A percentile compares a stretch with the other conserved stretches of the same genome.
phyloP scores from a whole-genome alignment of 2,888 invertebrate species.

The Drosophila imparisetae region DNA sequence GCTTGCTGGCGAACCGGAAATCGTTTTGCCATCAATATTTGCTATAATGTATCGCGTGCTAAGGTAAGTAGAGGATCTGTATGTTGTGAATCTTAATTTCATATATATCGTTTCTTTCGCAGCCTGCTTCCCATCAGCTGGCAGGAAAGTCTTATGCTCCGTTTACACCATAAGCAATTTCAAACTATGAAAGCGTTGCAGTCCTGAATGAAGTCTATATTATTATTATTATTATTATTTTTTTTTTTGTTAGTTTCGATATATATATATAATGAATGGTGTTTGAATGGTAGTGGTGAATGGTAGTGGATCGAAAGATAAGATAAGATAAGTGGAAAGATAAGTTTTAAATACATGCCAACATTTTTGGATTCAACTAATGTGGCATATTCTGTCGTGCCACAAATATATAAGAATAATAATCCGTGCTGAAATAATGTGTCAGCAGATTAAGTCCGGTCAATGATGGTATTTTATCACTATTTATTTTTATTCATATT shows the following conservation, averaged over 20 bases:
- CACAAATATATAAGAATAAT: not conserved
- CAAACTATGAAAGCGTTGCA: not conserved
- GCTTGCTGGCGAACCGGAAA: slow-evolving; percentile 63
- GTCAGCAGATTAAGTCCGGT: not conserved
- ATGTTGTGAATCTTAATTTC: not conserved
- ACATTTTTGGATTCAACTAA: not conserved
- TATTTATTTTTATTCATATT: too few relatives aligned
- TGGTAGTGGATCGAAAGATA: not conserved
- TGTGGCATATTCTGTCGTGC: not conserved
- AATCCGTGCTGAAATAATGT: not conserved
- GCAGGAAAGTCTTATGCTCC: slow-evolving; percentile 26
- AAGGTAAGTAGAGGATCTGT: slow-evolving; percentile 38
- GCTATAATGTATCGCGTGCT: slow-evolving; percentile 30
- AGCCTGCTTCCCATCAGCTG: slow-evolving; percentile 49
- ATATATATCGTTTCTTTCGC: not conserved
- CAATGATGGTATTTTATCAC: not conserved
- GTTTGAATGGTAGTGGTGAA: not conserved
- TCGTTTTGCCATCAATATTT: slow-evolving; percentile 56
- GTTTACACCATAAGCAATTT: not conserved
- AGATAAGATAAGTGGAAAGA: too few relatives aligned
- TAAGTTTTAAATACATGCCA: not conserved
- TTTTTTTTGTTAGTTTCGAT: not conserved
- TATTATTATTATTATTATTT: too few relatives aligned
- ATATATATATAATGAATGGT: not conserved
- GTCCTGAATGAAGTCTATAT: not conserved